Evolutionary conservation across 2,113 vertebrate genomes (phyloP), one percentile per base, ranked within the genome.

Genomic region (Carettochelys insculpta): DNA sequence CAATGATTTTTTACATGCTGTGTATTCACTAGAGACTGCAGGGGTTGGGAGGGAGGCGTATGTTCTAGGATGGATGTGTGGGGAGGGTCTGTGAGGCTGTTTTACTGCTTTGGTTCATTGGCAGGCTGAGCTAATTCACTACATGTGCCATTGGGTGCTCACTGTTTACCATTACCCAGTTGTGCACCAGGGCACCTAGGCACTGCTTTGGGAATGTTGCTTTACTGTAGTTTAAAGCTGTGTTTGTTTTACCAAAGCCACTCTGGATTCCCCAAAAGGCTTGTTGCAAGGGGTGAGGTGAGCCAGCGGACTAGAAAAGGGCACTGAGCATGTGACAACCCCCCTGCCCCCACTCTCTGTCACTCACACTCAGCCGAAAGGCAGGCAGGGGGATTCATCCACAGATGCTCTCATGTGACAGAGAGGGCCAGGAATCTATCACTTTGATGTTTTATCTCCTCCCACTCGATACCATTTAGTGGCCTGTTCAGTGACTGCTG

Each of bases 391-490:
- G 47, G 53, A 77, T 94, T 92, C 1, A 87, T 83, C 82, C 90
- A 88, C 92, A 85, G 71, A 24, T 3, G 0, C 47, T 94, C 8
- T 3, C 79, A 85, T 73, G 52, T 91, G 95, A 94, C 13, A 24
- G 86, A 94, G 73, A 61, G 86, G 81, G 88, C 90, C 31, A 65
- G 89, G 93, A 97, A 93, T 97, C 97, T 92, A 95, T 95, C 92
- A 94, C 97, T 97, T 97, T 97, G 97, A 97, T 97, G 96, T 96
- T 87, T 93, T 97, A 90, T 97, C 96, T 97, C 96, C 93, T 95
- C 97, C 93, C 89, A 58, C 86, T 86, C 85, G 95, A 96, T 38
- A 96, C 85, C 86, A 56, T 86, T 90, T 81, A 58, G 83, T 47
- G 94, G 58, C 83, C 82, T 14, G 95, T 95, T 92, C 38, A 68